Evolutionary conservation across 2,113 vertebrate species (phyloP).

Genomic region (Phodopus roborovskii): DNA sequence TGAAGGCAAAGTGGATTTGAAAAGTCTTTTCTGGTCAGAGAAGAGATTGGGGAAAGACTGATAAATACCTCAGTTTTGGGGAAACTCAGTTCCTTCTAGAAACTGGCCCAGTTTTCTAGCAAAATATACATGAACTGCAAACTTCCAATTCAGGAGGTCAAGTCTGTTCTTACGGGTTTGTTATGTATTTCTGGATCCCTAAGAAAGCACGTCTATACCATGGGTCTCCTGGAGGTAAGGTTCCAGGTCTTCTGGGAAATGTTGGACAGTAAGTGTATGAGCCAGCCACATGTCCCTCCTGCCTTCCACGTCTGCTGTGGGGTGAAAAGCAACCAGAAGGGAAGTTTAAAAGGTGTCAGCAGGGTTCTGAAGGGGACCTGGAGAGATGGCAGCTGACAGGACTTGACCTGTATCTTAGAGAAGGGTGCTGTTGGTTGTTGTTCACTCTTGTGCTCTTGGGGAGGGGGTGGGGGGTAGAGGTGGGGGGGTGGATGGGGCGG

Average conservation of each 20-base stretch:
- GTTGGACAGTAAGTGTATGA: not conserved
- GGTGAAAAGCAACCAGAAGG: not conserved
- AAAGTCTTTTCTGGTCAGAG: not conserved
- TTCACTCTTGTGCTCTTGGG: no score
- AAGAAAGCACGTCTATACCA: not conserved
- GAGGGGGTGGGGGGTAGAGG: no score
- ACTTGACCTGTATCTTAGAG: not conserved
- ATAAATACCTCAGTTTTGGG: not conserved
- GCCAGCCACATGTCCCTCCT: not conserved
- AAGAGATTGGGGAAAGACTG: not conserved
- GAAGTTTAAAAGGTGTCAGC: not conserved
- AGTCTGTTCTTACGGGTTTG: not conserved
- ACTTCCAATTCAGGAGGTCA: conserved; percentile 11
- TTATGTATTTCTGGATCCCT: not conserved
- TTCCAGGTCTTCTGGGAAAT: not conserved
- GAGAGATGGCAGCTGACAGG: not conserved
- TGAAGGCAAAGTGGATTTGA: conserved; percentile 25
- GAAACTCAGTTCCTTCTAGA: conserved; percentile 28
- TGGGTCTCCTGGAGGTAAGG: not conserved
- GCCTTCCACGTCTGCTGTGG: not conserved
- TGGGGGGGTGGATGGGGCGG: no score
- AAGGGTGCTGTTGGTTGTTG: no score
- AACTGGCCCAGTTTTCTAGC: not conserved
- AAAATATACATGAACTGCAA: not conserved
- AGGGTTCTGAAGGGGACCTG: not conserved